Base-by-base conservation (phyloP, 2,888 invertebrate species). In the Patella depressa region DNA sequence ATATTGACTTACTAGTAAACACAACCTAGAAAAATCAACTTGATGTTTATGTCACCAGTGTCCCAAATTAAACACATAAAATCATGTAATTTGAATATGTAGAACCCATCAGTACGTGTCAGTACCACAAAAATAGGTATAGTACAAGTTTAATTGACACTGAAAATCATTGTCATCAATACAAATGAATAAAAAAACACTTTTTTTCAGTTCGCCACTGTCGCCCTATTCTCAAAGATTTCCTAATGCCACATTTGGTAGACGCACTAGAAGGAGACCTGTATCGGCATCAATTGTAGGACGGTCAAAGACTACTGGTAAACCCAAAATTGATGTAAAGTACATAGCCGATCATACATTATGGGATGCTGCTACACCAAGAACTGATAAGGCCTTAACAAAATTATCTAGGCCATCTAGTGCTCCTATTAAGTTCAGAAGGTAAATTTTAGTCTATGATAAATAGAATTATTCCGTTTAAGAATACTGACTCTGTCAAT, bases 301-400 rank as follows among this genome's bases (percentile, higher is more conserved):
- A 9, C 71, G 80, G 5, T 74, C 80, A 24, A 59, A 75, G 12
- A 77, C 78, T 15, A 78, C 83, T 24, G 80, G 79, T 71, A 90
- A 89, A 80, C 90, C 89, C 2, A 90, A 88, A 81, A 89, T 90
- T 79, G 90, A 90, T 83, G 85, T 89, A 69, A 90, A 88, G 78
- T 91, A 89, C 80, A 90, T 90, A 55, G 90, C 89, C 53, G 89
- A 90, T 79, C 86, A 86, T 0, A 85, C 75, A 75, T 65, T 88
- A 69, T 90, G 90, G 89, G 91, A 90, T 71, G 88, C 90, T 9
- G 87, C 88, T 0, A 89, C 90, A n/a, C 90, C 90, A 11, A 79
- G 89, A 11, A 81, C 82, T 29, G 81, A 82, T 57, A 77, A 53
- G 15, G 65, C 24, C 3, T 17, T 14, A 24, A 15, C 73, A 29